Base-by-base conservation (phyloP, 2,113 vertebrate species). In the Eulemur rufifrons region DNA sequence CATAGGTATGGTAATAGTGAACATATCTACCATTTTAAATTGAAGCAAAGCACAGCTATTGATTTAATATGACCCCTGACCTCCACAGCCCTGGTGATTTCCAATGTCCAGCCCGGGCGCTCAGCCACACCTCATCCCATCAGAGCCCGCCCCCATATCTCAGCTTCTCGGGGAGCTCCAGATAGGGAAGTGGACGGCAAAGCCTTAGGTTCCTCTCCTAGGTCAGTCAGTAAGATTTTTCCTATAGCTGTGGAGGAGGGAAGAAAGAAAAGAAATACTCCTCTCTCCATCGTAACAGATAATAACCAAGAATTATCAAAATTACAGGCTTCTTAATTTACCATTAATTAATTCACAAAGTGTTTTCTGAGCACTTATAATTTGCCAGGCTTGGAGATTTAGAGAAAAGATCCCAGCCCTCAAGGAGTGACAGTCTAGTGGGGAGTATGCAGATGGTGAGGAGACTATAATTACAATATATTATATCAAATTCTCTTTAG, bases 241-340 rank as follows among this genome's bases (percentile, higher is more conserved):
- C 54, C 34, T 56, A 20, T 42, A 86, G 76, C 42, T 77, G 42
- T 29, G 47, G n/a, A 71, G 47, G 25, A 68, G 10, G 50, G 42
- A 90, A 73, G 45, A 80, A 42, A 45, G 32, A 73, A 15, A 94
- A 56, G 91, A 95, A 81, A 74, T 6, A 59, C 13, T 6, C 27
- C n/a, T 93, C 61, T 63, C 25, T 63, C 61, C 56, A 80, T 11
- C 10, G 3, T 63, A 90, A 95, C 20, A 90, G 47, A 71, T 47
- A 95, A 69, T 82, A 87, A 83, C 54, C 17, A 80, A 83, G 69
- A 17, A 94, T 80, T 97, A 83, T 32, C 61, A 93, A 86, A 96
- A 94, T 83, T 78, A 74, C 13, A 97, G 54, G 37, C 20, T 95
- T 34, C 45, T 88, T 94, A 86, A 73, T 68, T 95, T 80, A 86